Conservation (phyloP, 2,797 vertebrate species). For the Macropodus opercularis region DNA sequence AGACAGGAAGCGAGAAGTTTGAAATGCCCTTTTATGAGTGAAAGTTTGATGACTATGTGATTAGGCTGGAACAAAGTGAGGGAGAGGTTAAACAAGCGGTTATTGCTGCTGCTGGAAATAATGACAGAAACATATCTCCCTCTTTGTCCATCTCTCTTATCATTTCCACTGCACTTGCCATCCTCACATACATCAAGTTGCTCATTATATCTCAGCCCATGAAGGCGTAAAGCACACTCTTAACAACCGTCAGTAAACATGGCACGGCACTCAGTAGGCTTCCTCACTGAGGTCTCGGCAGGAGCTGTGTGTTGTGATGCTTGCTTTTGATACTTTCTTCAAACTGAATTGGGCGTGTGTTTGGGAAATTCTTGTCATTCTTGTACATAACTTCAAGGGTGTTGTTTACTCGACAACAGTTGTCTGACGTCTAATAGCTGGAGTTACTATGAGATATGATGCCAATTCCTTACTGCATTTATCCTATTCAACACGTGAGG, state of each 20-base stretch:
- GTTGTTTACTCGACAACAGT: neutral
- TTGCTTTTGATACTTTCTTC: too few relatives aligned
- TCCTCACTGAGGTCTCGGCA: neutral
- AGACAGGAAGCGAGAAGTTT: constrained; percentile 32
- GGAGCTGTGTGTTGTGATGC: neutral
- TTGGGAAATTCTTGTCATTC: neutral
- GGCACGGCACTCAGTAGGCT: constrained; percentile 39
- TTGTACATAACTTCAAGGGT: neutral
- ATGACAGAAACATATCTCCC: constrained; percentile 24
- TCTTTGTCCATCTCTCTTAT: neutral
- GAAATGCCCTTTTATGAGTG: constrained; percentile 37
- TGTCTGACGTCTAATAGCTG: neutral
- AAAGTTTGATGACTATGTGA: constrained; percentile 60
- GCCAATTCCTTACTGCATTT: neutral
- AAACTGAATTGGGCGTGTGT: neutral
- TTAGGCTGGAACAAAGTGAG: constrained; percentile 47
- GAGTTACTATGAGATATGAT: neutral
- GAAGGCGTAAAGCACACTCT: neutral
- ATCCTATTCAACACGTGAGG: neutral
- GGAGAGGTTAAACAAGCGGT: constrained; percentile 41
- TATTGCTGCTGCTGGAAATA: constrained; percentile 35
- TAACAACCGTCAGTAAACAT: constrained; percentile 34
- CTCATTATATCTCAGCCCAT: constrained; percentile 42
- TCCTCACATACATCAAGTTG: constrained; percentile 9
- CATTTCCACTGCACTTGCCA: neutral